A percentile compares a stretch with the other conserved stretches of the same genome.
Conservation (phyloP, 2,113 vertebrate species). For the Turdus rufiventris region DNA sequence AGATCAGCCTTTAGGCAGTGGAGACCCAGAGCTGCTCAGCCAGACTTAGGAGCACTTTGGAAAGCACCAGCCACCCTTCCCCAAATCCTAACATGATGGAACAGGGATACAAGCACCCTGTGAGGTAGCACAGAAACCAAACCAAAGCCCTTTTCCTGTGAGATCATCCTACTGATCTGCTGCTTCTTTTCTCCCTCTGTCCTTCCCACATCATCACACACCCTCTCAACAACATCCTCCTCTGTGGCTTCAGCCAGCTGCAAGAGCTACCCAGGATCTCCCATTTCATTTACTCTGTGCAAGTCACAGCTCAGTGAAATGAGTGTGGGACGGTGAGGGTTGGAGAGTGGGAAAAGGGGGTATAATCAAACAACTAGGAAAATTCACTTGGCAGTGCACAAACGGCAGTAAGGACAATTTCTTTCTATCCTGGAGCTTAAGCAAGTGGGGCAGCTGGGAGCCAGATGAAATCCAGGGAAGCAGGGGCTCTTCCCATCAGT, state of each 20-base stretch:
- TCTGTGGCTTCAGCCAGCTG: background rate
- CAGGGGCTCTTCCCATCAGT: background rate
- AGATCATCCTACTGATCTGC: background rate
- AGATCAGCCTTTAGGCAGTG: background rate
- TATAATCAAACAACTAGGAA: background rate
- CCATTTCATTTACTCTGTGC: background rate
- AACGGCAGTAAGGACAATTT: background rate
- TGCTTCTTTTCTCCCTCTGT: background rate
- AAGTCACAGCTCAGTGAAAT: background rate
- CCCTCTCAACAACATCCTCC: background rate
- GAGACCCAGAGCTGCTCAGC: background rate
- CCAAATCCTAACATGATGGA: background rate
- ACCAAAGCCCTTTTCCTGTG: background rate
- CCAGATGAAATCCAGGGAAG: background rate
- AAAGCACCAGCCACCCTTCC: background rate
- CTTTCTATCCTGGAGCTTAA: background rate
- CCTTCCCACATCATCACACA: background rate
- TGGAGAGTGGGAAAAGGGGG: background rate
- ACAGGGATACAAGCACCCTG: background rate
- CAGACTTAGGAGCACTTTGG: background rate
- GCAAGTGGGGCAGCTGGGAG: background rate
- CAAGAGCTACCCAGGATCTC: background rate
- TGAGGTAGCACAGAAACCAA: background rate
- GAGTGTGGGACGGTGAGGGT: rapidly evolving
- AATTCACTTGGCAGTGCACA: background rate